Base-by-base conservation (phyloP, 2,888 invertebrate genomes). In the Orthosia cruda region DNA sequence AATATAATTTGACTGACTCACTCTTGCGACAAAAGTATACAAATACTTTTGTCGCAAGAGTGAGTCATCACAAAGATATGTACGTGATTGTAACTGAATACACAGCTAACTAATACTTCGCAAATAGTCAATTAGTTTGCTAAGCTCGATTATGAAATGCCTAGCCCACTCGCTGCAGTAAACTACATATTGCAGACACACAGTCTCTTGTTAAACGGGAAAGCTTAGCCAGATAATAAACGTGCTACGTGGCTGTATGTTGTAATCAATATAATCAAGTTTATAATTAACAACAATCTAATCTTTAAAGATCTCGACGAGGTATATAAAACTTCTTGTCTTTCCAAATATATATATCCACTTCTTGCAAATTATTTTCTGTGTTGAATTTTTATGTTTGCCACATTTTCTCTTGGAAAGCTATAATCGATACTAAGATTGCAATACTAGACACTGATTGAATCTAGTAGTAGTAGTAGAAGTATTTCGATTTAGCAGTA, bases 71-170 rank as follows among this genome's bases (percentile, higher is more conserved):
- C n/a, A 54, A 54, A 77, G 26, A 58, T 40, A 52, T 59, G 45
- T 59, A 78, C 52, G 52, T 52, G 26, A 62, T 71, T 52, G 45
- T 59, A 54, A 64, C 54, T 77, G 45, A 59, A 32, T 26, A 73
- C 79, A 45, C 64, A 50, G 50, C 49, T 45, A 64, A 72, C 49
- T 26, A n/a, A 58, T 26, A 58, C 47, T 71, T 49, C 0, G n/a
- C 47, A 78, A 73, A 73, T 65, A 20, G 40, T 62, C 62, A 73
- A 74, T 74, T 66, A 54, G 20, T 74, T 74, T 80, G 54, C 54
- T n/a, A 26, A 64, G 40, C 52, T 57, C 3, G 74, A 58, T 78
- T 79, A 20, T 26, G 66, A 78, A 78, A 78, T 61, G 18, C 45
- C 26, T 32, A 18, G 26, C 23, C 72, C 26, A 74, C 23, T 45